These are phyloP conservation scores for Chloropsis cyanopogon DNA, from an alignment of 2,113 vertebrate species.

Conservation along the genomic window DNA sequence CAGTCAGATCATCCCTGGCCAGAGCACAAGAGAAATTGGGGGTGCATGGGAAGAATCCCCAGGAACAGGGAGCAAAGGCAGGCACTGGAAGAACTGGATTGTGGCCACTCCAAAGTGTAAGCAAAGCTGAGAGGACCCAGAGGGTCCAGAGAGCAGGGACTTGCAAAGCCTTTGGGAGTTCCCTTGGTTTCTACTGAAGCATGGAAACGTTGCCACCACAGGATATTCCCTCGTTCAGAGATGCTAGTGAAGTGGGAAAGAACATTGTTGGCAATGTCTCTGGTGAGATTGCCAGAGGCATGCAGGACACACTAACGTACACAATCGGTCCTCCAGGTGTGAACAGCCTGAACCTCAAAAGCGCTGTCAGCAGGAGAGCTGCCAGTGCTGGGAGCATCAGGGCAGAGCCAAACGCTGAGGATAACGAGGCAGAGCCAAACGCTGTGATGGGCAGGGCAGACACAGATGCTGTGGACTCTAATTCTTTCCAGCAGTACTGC, in stretches of 20 bases:
- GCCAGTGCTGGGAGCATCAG: rapidly evolving
- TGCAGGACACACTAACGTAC: not conserved
- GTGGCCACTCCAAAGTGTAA: not conserved
- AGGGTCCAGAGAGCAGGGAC: not conserved
- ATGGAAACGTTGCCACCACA: not conserved
- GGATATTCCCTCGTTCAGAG: not conserved
- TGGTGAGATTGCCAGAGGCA: not conserved
- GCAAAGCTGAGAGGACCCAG: not conserved
- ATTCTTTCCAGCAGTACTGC: not conserved
- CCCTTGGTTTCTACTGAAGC: not conserved
- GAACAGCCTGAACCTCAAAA: not conserved
- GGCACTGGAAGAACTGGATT: not conserved
- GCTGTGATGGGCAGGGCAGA: not conserved
- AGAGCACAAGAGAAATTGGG: not conserved
- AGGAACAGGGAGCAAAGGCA: not conserved
- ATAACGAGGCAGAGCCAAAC: not conserved
- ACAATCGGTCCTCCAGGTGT: not conserved
- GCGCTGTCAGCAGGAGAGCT: not conserved
- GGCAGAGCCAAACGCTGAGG: not conserved
- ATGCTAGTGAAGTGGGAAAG: not conserved
- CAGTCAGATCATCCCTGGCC: not conserved
- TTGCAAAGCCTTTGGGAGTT: not conserved
- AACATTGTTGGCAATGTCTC: not conserved
- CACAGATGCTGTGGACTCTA: not conserved
- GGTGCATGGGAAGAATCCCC: not conserved